Conservation (phyloP, 2,113 vertebrate genomes). For the Solea senegalensis region DNA sequence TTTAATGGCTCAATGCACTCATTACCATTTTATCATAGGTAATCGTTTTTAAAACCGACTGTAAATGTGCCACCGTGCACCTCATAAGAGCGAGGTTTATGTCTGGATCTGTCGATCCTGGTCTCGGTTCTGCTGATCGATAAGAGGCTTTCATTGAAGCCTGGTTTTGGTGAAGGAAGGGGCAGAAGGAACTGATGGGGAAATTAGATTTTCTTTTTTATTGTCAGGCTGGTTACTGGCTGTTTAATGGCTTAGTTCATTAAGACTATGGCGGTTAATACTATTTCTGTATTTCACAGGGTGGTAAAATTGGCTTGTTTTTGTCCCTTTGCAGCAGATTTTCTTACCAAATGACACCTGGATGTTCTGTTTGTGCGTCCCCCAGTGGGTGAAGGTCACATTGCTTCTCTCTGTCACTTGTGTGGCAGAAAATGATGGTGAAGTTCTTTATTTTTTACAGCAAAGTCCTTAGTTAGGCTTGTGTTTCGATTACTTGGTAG, state of each 20-base stretch:
- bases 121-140: neutral
- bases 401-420: too few relatives aligned
- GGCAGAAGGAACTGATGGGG: neutral
- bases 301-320: neutral
- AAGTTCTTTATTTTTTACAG: too few relatives aligned
- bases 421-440: too few relatives aligned
- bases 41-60: constrained; percentile 21
- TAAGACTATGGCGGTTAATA: too few relatives aligned
- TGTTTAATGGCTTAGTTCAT: neutral
- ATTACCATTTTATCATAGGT: constrained; percentile 40
- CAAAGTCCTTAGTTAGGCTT: too few relatives aligned
- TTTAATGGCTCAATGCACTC: constrained; percentile 10
- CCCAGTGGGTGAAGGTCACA: too few relatives aligned
- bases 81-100: neutral
- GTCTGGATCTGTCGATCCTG: neutral
- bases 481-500: too few relatives aligned
- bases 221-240: neutral
- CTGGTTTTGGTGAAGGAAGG: neutral
- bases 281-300: too few relatives aligned
- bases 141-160: neutral
- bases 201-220: neutral
- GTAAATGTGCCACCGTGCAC: constrained; percentile 3
- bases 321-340: neutral
- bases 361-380: neutral
- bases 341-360: neutral